A percentile compares a stretch with the other conserved stretches of the same genome.
Evolutionary conservation across 2,113 vertebrate genomes (phyloP).

Genomic region (Mus musculus): DNA sequence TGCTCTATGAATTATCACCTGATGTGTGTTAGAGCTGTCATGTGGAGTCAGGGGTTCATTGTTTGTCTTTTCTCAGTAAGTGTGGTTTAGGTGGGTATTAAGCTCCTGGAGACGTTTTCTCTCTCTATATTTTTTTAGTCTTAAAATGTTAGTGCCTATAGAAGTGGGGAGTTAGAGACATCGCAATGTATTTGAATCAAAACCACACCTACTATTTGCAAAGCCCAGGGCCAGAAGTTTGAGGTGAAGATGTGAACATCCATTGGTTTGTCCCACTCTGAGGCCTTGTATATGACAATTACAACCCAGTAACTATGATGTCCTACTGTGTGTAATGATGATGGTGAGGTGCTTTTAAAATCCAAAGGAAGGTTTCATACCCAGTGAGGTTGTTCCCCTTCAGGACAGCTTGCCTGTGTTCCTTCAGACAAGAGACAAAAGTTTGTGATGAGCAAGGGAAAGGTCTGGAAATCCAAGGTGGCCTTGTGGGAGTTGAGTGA

Average conservation of each 20-base stretch:
- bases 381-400: not conserved
- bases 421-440: not conserved
- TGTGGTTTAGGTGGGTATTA: not conserved
- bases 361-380: not conserved
- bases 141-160: not conserved
- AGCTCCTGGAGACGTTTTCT: not conserved
- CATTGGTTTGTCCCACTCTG: not conserved
- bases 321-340: not conserved
- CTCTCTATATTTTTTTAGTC: not conserved
- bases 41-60: not conserved
- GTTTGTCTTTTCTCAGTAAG: not conserved
- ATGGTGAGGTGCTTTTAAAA: not conserved
- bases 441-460: not conserved
- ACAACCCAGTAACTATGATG: not conserved
- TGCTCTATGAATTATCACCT: not conserved
- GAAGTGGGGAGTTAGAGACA: not conserved
- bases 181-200: not conserved
- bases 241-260: not conserved
- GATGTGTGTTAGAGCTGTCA: not conserved
- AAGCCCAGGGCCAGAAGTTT: not conserved
- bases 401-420: conserved; percentile 7
- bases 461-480: not conserved
- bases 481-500: not conserved
- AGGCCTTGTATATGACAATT: not conserved
- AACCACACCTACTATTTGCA: not conserved